phyloP scores from a whole-genome alignment of 2,797 vertebrate species.

The Cichlasoma orientale region DNA sequence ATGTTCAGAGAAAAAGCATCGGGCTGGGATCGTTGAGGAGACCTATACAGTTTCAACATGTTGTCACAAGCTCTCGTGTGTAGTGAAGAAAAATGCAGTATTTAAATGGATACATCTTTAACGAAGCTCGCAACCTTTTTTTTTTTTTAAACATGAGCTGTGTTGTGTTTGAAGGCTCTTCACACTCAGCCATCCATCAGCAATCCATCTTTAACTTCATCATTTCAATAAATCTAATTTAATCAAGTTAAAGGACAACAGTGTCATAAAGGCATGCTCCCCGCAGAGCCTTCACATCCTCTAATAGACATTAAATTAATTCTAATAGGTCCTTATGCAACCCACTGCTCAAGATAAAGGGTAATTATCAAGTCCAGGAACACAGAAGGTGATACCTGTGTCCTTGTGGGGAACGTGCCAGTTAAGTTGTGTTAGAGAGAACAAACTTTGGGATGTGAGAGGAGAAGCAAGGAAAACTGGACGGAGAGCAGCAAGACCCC shows the following conservation, averaged over 20 bases:
- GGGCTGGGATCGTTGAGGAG: slow-evolving; percentile 20
- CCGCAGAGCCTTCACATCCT: slow-evolving; percentile 18
- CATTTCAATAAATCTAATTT: slow-evolving; percentile 37
- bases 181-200: background rate
- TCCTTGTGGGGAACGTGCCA: slow-evolving; percentile 18
- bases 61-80: slow-evolving; percentile 25
- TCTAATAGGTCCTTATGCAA: slow-evolving; percentile 32
- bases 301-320: slow-evolving; percentile 38
- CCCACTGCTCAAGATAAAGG: slow-evolving; percentile 27
- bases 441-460: slow-evolving; percentile 2
- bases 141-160: background rate
- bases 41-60: slow-evolving; percentile 18
- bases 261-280: slow-evolving; percentile 3
- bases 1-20: slow-evolving; percentile 8
- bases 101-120: background rate
- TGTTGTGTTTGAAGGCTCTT: background rate
- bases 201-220: slow-evolving; percentile 19
- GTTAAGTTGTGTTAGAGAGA: background rate
- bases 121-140: background rate
- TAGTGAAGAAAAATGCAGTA: slow-evolving; percentile 2
- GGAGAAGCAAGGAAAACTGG: background rate
- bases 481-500: background rate
- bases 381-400: slow-evolving; percentile 6
- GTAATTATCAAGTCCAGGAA: slow-evolving; percentile 36
- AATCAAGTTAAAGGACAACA: slow-evolving; percentile 37